Conservation (phyloP, 2,797 vertebrate species). For the Xenentodon cancila region DNA sequence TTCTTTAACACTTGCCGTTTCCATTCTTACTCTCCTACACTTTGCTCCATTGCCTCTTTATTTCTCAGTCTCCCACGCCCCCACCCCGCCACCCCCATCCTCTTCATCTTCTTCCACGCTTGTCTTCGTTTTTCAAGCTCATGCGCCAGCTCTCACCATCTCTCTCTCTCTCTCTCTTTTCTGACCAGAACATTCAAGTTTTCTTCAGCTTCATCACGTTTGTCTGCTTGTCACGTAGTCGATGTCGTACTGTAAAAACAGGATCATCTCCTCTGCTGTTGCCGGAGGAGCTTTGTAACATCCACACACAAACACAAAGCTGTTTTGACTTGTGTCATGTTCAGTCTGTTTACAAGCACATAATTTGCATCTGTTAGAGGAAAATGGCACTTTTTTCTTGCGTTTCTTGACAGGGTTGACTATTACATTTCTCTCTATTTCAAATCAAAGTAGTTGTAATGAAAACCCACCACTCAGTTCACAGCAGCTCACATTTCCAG, state of each 20-base stretch:
- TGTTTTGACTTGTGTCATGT: slow-evolving; percentile 50
- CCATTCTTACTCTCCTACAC: slow-evolving; percentile 17
- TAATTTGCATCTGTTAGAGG: slow-evolving; percentile 30
- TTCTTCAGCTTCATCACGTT: slow-evolving; percentile 36
- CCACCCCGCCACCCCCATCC: not conserved
- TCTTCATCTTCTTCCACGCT: not conserved
- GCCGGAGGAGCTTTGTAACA: slow-evolving; percentile 32
- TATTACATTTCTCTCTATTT: too few species aligned
- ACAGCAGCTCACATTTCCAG: slow-evolving; percentile 12
- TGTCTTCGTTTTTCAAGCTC: slow-evolving; percentile 16
- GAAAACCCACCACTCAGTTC: not conserved
- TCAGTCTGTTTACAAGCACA: slow-evolving; percentile 37
- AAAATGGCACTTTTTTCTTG: not conserved
- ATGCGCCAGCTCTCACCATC: too few species aligned
- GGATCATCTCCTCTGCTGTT: slow-evolving; percentile 48
- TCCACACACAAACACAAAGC: slow-evolving; percentile 21
- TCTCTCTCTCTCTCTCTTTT: not conserved
- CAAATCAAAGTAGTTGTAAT: not conserved
- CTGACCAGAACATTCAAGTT: slow-evolving; percentile 42
- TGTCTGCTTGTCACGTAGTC: slow-evolving; percentile 45
- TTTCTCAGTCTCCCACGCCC: slow-evolving; percentile 14
- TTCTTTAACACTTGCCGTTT: slow-evolving; percentile 16
- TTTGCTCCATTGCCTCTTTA: slow-evolving; percentile 17
- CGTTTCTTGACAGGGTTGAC: too few species aligned
- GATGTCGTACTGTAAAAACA: slow-evolving; percentile 47